phyloP scores from a whole-genome alignment of 2,888 invertebrate genomes.

The Mycalesis mineus region DNA sequence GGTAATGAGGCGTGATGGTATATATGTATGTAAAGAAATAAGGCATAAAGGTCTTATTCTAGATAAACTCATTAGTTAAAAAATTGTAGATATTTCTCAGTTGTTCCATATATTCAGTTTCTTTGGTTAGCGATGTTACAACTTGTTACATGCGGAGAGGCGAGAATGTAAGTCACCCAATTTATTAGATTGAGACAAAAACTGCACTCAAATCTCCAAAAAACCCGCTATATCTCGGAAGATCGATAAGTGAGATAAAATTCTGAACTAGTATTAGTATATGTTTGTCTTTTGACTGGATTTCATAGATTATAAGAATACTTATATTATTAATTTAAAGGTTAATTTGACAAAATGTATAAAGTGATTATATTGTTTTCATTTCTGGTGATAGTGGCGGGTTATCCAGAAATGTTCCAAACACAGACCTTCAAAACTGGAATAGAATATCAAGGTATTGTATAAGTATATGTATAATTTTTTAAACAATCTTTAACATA shows the following conservation, averaged over 20 bases:
- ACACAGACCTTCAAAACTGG: constrained; percentile 58
- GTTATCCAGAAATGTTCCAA: constrained; percentile 44
- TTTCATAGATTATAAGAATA: background rate
- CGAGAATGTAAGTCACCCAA: background rate
- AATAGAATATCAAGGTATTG: constrained; percentile 65
- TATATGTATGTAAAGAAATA: too few relatives aligned
- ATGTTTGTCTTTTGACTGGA: constrained; percentile 15
- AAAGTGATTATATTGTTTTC: constrained; percentile 32
- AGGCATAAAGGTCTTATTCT: too few relatives aligned
- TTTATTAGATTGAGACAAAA: background rate
- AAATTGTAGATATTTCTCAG: too few relatives aligned
- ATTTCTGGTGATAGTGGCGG: constrained; percentile 34
- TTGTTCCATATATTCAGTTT: too few relatives aligned
- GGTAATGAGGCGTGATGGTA: too few relatives aligned
- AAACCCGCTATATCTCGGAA: constrained; percentile 15
- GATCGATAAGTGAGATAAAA: constrained; percentile 19
- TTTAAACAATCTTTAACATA: too few relatives aligned
- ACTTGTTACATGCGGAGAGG: too few relatives aligned
- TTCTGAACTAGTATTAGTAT: constrained; percentile 21
- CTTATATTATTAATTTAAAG: background rate
- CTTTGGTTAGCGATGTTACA: too few relatives aligned
- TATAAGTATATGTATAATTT: too few relatives aligned
- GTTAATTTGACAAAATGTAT: constrained; percentile 18
- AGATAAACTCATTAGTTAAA: too few relatives aligned
- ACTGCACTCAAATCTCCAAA: constrained; percentile 2